Percentiles rank a stretch among this genome's conserved stretches.
These are phyloP conservation scores for Archegozetes longisetosus DNA, from an alignment of 1,140 invertebrate species.

Conservation along the genomic window DNA sequence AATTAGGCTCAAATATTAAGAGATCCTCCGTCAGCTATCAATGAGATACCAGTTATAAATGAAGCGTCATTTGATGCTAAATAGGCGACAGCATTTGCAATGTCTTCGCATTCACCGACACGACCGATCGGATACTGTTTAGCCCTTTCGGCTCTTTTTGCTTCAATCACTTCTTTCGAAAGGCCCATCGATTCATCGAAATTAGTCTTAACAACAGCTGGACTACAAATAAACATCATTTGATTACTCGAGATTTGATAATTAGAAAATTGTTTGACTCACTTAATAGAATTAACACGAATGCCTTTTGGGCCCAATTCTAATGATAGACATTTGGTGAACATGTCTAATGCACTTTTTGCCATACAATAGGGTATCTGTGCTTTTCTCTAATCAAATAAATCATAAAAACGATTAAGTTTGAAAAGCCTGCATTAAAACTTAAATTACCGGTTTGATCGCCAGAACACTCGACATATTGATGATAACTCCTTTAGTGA, in stretches of 20 bases:
- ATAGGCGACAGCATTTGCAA: not conserved
- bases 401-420: not conserved
- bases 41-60: not conserved
- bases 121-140: not conserved
- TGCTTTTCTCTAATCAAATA: not conserved
- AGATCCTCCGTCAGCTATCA: not conserved
- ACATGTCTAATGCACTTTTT: conserved; percentile 29
- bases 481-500: no score
- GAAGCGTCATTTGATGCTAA: not conserved
- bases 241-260: not conserved
- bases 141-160: not conserved
- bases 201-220: not conserved
- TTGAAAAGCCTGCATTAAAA: not conserved
- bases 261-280: not conserved
- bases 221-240: not conserved
- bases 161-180: not conserved
- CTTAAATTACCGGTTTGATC: not conserved
- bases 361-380: conserved; percentile 25
- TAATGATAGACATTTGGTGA: conserved; percentile 26
- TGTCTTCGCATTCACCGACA: not conserved
- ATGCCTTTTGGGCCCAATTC: conserved; percentile 28
- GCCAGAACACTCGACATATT: no score
- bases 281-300: not conserved
- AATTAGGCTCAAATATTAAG: no score
- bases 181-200: not conserved